These are phyloP conservation scores for Heterodera filipjevi DNA, from an alignment of 2,888 invertebrate species.

Conservation along the genomic window DNA sequence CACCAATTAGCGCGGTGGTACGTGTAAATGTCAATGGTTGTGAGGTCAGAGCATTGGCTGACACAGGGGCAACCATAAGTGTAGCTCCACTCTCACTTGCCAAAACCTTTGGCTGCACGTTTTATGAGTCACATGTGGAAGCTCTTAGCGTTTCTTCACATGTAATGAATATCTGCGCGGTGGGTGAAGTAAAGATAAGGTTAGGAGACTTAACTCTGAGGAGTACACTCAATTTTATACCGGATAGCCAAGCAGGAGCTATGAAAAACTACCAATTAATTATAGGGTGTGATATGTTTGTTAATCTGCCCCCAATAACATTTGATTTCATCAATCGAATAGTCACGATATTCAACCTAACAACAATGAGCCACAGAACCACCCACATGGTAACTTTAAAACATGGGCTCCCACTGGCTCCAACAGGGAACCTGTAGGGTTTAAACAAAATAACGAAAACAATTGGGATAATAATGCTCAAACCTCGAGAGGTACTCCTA, in stretches of 20 bases:
- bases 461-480: no score
- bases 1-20: background rate
- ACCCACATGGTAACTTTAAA: no score
- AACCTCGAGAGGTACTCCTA: no score
- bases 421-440: no score
- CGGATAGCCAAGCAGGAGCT: background rate
- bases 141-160: background rate
- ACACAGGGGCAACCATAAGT: conserved; percentile 15
- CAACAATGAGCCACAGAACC: no score
- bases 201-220: background rate
- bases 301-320: background rate
- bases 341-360: background rate
- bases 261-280: background rate
- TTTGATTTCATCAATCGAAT: background rate
- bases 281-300: background rate
- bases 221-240: background rate
- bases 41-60: background rate
- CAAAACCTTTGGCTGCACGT: background rate
- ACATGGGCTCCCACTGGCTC: no score
- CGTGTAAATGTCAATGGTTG: background rate
- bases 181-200: background rate
- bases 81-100: conserved; percentile 14
- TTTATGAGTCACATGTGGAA: background rate
- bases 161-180: background rate
- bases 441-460: no score